These are phyloP conservation scores for Cheirogaleus major DNA, from an alignment of 2,797 vertebrate genomes.

Conservation along the genomic window DNA sequence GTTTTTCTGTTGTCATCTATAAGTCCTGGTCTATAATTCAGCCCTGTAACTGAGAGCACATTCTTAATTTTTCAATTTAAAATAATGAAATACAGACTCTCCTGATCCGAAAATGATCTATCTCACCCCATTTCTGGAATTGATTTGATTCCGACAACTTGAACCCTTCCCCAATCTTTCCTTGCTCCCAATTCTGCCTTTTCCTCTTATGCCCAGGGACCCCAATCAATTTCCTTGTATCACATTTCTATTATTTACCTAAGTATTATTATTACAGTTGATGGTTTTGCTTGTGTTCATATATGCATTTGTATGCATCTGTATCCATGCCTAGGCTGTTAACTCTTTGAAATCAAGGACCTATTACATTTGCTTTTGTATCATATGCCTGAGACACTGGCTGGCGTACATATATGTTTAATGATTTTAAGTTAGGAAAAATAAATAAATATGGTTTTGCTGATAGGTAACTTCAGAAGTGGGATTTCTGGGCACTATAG, in stretches of 20 bases:
- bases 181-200: neutral
- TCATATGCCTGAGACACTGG: neutral
- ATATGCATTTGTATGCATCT: neutral
- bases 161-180: neutral
- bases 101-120: neutral
- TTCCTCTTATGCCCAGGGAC: neutral
- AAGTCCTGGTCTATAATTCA: neutral
- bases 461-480: neutral
- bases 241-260: neutral
- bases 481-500: neutral
- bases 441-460: neutral
- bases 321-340: neutral
- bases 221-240: neutral
- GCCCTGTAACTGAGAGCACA: neutral
- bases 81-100: neutral
- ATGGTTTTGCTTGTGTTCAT: neutral
- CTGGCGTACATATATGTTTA: neutral
- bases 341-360: neutral
- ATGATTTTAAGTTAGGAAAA: constrained; percentile 4
- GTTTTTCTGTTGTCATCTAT: neutral
- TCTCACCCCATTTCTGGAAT: neutral
- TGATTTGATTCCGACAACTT: neutral
- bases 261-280: neutral
- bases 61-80: neutral
- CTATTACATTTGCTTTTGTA: neutral